A percentile compares a stretch with the other conserved stretches of the same genome.
Evolutionary conservation across 2,113 vertebrate species (phyloP).

Genomic region (Amia ocellicauda): DNA sequence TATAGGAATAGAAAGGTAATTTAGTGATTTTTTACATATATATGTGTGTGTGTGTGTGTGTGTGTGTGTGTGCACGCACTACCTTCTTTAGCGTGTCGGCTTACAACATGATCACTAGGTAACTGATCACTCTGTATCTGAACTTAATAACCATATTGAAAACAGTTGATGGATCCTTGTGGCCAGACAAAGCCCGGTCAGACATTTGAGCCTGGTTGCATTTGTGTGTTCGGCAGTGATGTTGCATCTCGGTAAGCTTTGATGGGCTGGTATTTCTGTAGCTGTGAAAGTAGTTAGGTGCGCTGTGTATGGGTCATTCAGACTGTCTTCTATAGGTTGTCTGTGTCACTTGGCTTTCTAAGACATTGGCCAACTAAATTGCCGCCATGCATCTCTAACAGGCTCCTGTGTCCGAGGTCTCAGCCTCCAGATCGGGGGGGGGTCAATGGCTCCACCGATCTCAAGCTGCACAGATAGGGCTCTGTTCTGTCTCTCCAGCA

Average conservation of each 20-base stretch:
- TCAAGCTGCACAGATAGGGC: too few relatives aligned
- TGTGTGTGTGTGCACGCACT: background rate
- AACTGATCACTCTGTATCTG: constrained; percentile 5
- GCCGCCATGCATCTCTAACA: too few relatives aligned
- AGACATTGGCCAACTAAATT: too few relatives aligned
- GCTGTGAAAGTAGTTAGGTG: constrained; percentile 1
- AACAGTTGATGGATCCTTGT: constrained; percentile 25
- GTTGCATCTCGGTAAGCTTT: background rate
- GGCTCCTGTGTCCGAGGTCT: too few relatives aligned
- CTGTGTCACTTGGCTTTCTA: background rate
- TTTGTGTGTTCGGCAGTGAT: constrained; percentile 3
- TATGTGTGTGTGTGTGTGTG: background rate
- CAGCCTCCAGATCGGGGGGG: too few relatives aligned
- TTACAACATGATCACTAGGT: constrained; percentile 14
- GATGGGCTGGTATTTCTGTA: constrained; percentile 10
- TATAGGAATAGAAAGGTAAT: too few relatives aligned
- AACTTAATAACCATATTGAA: constrained; percentile 16
- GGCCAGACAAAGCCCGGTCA: constrained; percentile 13
- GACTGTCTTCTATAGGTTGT: constrained; percentile 15
- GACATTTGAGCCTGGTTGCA: constrained; percentile 13
- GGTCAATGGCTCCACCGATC: too few relatives aligned
- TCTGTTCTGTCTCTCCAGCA: too few relatives aligned
- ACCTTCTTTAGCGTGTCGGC: background rate
- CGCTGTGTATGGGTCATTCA: constrained; percentile 11
- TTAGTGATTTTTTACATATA: background rate